phyloP scores from a whole-genome alignment of 1,140 invertebrate species.

The Hylaeus anthracinus region DNA sequence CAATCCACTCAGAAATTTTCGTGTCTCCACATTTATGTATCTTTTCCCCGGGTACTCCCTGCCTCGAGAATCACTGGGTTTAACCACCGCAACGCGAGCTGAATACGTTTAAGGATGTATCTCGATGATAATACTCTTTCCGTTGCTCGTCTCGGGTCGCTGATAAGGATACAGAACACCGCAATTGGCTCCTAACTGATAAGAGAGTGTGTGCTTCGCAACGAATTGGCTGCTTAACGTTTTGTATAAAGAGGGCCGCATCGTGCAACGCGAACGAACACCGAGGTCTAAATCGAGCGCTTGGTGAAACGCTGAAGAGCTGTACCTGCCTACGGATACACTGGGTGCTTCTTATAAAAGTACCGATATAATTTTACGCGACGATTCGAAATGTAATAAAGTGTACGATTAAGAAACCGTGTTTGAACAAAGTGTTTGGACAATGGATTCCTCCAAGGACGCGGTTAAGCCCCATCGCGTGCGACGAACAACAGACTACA shows the following conservation, averaged over 20 bases:
- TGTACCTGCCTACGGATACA: no score
- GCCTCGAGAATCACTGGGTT: no score
- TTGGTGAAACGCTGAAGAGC: not conserved
- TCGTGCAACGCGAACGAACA: not conserved
- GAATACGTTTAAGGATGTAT: conserved; percentile 24
- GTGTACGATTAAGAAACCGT: no score
- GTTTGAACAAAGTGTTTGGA: no score
- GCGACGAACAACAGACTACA: conserved; percentile 22
- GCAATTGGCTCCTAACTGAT: conserved; percentile 22
- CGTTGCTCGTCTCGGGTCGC: not conserved
- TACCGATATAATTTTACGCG: not conserved
- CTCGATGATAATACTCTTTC: conserved; percentile 39
- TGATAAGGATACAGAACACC: conserved; percentile 9
- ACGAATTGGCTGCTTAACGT: conserved; percentile 1
- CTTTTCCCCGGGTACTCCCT: no score
- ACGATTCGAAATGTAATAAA: no score
- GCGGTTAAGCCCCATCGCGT: no score
- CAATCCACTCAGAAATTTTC: no score
- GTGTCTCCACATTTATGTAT: no score
- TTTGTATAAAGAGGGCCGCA: not conserved
- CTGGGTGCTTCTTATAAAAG: not conserved
- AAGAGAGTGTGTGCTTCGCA: not conserved
- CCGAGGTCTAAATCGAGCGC: not conserved
- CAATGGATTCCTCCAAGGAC: no score
- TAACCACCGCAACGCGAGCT: conserved; percentile 26